phyloP scores from a whole-genome alignment of 1,140 invertebrate genomes.

The Bombus sibiricus region DNA sequence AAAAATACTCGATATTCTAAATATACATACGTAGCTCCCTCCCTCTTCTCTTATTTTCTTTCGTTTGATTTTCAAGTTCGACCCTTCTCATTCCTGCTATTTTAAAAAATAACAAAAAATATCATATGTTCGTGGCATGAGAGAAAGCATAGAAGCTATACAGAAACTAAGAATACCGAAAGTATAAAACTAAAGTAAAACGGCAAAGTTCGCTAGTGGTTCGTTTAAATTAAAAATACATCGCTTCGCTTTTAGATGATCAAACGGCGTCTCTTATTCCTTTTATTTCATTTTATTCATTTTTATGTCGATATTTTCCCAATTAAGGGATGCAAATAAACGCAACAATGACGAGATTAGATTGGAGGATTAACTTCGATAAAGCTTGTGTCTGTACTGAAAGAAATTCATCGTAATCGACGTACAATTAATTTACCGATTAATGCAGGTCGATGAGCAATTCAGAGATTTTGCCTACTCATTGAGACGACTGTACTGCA shows the following conservation, averaged over 20 bases:
- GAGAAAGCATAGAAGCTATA: no score
- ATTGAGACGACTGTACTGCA: slow-evolving; percentile 57
- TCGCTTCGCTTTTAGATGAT: no score
- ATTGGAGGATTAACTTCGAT: background rate
- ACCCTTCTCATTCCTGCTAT: no score
- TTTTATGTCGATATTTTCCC: background rate
- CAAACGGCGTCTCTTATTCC: no score
- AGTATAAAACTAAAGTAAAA: no score
- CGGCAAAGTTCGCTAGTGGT: no score
- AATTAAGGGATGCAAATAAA: background rate
- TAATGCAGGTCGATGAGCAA: slow-evolving; percentile 56
- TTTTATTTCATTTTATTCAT: background rate
- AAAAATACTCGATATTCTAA: background rate
- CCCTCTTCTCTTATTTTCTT: no score
- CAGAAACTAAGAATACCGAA: no score
- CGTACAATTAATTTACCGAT: slow-evolving; percentile 44
- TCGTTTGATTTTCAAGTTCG: no score
- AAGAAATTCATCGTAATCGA: slow-evolving; percentile 20
- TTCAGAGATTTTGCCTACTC: slow-evolving; percentile 53
- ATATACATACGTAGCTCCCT: background rate
- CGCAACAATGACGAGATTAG: background rate
- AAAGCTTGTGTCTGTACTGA: background rate
- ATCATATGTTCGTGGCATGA: no score
- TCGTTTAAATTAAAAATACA: no score
- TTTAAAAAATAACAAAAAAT: no score